phyloP scores from a whole-genome alignment of 2,888 invertebrate genomes.

The Drosophila formosana region DNA sequence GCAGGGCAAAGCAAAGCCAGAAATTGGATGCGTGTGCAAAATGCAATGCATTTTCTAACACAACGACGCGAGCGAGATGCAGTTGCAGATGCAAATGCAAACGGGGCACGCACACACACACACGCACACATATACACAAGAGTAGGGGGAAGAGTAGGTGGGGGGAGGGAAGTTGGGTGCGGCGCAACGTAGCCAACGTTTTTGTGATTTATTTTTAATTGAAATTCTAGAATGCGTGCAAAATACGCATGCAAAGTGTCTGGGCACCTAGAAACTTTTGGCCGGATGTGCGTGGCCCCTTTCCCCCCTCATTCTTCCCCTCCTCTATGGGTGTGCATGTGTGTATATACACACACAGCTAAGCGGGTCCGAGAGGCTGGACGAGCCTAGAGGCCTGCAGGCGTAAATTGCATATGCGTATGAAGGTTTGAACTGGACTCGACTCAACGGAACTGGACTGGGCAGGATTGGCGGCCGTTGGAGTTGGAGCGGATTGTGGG shows the following conservation, averaged over 20 bases:
- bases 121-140: constrained; percentile 13
- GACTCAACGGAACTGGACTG: neutral
- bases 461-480: neutral
- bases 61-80: constrained; percentile 76
- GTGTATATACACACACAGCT: constrained; percentile 39
- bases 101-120: constrained; percentile 36
- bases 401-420: constrained; percentile 79
- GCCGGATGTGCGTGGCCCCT: constrained; percentile 43
- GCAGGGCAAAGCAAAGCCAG: constrained; percentile 29
- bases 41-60: constrained; percentile 77
- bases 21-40: constrained; percentile 82
- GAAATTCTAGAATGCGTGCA: constrained; percentile 85
- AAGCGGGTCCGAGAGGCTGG: constrained; percentile 35
- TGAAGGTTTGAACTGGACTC: constrained; percentile 9
- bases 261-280: constrained; percentile 80
- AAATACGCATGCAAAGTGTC: constrained; percentile 83
- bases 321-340: neutral
- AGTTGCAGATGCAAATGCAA: constrained; percentile 74
- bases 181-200: constrained; percentile 71
- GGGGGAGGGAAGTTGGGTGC: neutral
- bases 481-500: constrained; percentile 43
- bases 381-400: constrained; percentile 69
- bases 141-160: constrained; percentile 5
- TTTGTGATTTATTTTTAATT: constrained; percentile 85
- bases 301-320: neutral